Evolutionary conservation across 2,797 vertebrate genomes (phyloP).

Genomic region (Anabas testudineus): DNA sequence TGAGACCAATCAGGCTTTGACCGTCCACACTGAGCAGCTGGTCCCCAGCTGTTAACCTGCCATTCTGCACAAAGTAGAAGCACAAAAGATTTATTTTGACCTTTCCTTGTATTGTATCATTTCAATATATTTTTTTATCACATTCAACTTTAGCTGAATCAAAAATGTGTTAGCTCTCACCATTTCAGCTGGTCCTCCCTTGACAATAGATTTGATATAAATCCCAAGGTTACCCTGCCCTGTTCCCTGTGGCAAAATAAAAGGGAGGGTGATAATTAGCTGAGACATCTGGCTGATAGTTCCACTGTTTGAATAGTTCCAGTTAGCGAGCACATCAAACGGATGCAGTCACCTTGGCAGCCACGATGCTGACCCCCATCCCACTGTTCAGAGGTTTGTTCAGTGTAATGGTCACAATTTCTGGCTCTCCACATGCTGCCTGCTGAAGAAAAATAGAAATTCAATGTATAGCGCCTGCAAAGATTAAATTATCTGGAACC

Average conservation of each 20-base stretch:
- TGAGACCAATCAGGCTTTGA: conserved; percentile 90
- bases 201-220: conserved; percentile 95
- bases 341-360: conserved; percentile 88
- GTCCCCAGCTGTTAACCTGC: conserved; percentile 90
- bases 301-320: conserved; percentile 7
- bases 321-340: conserved; percentile 1
- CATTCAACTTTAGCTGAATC: neutral
- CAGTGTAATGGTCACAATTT: conserved; percentile 88
- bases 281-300: neutral
- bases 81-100: neutral
- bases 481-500: neutral
- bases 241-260: conserved; percentile 84
- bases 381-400: conserved; percentile 90
- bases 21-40: conserved; percentile 94
- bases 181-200: conserved; percentile 92
- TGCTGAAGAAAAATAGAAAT: conserved; percentile 16
- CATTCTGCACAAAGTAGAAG: conserved; percentile 82
- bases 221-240: conserved; percentile 93
- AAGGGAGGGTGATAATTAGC: conserved; percentile 5
- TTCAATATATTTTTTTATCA: neutral
- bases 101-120: rapidly evolving
- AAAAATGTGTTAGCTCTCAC: conserved; percentile 80
- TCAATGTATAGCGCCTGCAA: neutral
- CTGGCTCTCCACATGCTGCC: conserved; percentile 79
- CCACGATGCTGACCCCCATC: conserved; percentile 96